Base-by-base conservation (phyloP, 2,797 vertebrate genomes). In the Lepus oiostolus region DNA sequence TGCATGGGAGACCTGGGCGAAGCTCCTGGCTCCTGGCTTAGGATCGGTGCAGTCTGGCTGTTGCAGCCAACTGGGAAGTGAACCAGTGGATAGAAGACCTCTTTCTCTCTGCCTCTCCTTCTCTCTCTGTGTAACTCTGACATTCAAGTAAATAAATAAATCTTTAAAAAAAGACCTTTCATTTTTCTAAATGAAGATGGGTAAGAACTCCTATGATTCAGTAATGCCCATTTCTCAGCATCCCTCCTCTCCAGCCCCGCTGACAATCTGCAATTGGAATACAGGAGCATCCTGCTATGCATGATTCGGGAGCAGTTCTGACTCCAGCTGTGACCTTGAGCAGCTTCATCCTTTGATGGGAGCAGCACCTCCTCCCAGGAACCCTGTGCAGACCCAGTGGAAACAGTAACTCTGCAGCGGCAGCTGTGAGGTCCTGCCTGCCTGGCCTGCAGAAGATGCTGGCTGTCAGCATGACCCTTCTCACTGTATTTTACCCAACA, bases 191-290 rank as follows among this genome's bases (percentile, higher is more conserved):
- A 63, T 77, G 58, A 62, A 85, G 58, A 63, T 21, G 30, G 72
- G 13, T 0, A 47, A 95, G 88, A 79, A 90, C 4, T n/a, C 52
- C 35, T 50, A 14, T n/a, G 10, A 86, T 81, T 84, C 82, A 75
- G 50, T 75, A 67, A 79, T 1, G 0, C 74, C 93, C 14, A n/a
- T 92, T 95, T 83, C 16, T 94, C 54, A 76, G 54, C 71, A 80
- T 88, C 28, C 2, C 63, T 77, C 90, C 30, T 8, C 12, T 63
- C 28, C 4, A 11, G 13, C 54, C 54, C 54, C 54, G 19, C 5
- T 21, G 47, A 32, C 74, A 79, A 85, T 32, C 30, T 84, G 67
- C 92, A 96, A 75, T 74, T 74, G 65, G 62, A 83, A 24, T 47
- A 80, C 14, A 14, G 19, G 47, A 80, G 75, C 60, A 80, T 28